A percentile compares a stretch with the other conserved stretches of the same genome.
Conservation (phyloP, 2,113 vertebrate genomes). For the Desmodus rotundus region DNA sequence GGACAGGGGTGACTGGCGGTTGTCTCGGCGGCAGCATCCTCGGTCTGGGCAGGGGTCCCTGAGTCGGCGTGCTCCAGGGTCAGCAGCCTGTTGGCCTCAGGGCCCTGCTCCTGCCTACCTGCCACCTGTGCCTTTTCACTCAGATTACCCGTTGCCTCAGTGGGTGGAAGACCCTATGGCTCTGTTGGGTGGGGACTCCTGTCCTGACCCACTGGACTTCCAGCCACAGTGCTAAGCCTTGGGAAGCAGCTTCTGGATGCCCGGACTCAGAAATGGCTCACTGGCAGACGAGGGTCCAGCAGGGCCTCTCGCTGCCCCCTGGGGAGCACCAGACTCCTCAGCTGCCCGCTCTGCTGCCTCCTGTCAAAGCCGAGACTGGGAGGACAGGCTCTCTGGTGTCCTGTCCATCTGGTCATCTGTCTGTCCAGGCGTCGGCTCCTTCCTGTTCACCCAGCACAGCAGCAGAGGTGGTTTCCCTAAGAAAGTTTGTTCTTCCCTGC, state of each 20-base stretch:
- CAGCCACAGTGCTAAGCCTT: not conserved
- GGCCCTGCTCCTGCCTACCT: not conserved
- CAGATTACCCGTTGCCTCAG: slow-evolving; percentile 48
- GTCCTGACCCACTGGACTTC: not conserved
- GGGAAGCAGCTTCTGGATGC: not conserved
- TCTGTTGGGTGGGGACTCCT: not conserved
- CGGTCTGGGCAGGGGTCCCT: rapidly evolving
- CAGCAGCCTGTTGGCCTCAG: slow-evolving; percentile 60
- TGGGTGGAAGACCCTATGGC: slow-evolving; percentile 13
- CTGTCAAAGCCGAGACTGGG: not conserved
- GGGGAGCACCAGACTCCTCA: not conserved
- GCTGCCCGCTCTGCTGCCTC: not conserved
- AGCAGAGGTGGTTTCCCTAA: not conserved
- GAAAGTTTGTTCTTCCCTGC: slow-evolving; percentile 46
- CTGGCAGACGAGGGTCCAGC: not conserved
- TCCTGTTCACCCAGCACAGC: not conserved
- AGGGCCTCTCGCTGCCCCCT: not conserved
- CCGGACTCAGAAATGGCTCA: not conserved
- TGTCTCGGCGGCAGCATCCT: slow-evolving; percentile 32
- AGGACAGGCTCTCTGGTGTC: not conserved
- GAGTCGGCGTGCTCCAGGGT: slow-evolving; percentile 46
- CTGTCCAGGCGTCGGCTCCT: not conserved
- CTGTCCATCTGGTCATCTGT: not conserved
- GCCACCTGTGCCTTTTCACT: slow-evolving; percentile 46
- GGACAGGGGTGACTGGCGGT: not conserved